Evolutionary conservation across 1,140 invertebrate species (phyloP).

Genomic region (Caenorhabditis inopinata): DNA sequence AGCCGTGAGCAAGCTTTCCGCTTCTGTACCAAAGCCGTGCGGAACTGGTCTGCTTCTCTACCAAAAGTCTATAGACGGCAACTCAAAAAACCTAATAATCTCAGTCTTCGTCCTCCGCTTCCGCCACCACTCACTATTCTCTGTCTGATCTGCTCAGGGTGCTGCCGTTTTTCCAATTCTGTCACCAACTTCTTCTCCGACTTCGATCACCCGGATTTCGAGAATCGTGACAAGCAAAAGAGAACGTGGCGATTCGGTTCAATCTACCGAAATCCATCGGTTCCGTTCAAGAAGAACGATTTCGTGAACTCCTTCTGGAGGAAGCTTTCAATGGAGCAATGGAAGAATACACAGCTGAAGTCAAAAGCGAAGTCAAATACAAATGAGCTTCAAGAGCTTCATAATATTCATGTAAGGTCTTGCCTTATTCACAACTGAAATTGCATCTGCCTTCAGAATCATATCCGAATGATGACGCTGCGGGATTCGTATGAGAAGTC

Average conservation of each 20-base stretch:
- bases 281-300: constrained; percentile 44
- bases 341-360: constrained; percentile 30
- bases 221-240: neutral
- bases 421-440: neutral
- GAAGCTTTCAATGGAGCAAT: constrained; percentile 43
- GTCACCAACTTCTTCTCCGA: neutral
- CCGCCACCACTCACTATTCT: constrained; percentile 62
- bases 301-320: constrained; percentile 39
- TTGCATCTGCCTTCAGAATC: neutral
- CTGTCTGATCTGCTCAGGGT: constrained; percentile 51
- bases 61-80: too few species aligned
- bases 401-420: constrained; percentile 11
- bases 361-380: neutral
- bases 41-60: too few species aligned
- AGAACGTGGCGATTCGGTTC: neutral
- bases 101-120: constrained; percentile 56
- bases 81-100: neutral
- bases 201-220: constrained; percentile 35
- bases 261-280: constrained; percentile 57
- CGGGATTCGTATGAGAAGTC: neutral
- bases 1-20: too few species aligned
- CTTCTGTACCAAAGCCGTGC: too few species aligned
- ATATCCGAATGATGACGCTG: neutral
- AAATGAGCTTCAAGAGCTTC: neutral
- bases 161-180: constrained; percentile 28